A percentile compares a stretch with the other conserved stretches of the same genome.
Evolutionary conservation across 1,140 invertebrate genomes (phyloP).

Genomic region (Amphibalanus amphitrite): DNA sequence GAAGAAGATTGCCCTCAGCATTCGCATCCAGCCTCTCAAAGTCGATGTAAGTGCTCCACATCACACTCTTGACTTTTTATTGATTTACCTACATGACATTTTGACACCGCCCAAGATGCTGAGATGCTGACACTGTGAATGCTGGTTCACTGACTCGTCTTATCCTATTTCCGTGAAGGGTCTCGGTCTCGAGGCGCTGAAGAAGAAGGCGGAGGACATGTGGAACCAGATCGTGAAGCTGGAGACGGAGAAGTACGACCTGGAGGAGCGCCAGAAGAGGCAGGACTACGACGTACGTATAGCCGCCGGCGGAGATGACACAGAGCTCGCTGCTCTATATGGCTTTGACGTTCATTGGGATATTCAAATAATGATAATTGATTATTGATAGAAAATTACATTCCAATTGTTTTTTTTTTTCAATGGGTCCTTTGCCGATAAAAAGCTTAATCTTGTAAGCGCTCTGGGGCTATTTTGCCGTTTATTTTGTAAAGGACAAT

Average conservation of each 20-base stretch:
- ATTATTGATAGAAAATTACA: background rate
- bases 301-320: too few species aligned
- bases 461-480: too few species aligned
- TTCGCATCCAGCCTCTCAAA: slow-evolving; percentile 82
- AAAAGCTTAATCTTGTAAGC: too few species aligned
- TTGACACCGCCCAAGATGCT: too few species aligned
- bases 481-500: too few species aligned
- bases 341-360: background rate
- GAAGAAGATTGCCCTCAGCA: slow-evolving; percentile 90
- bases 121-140: too few species aligned
- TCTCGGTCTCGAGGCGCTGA: slow-evolving; percentile 52
- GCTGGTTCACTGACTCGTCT: too few species aligned
- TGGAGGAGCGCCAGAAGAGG: slow-evolving; percentile 96
- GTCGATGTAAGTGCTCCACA: slow-evolving; percentile 40
- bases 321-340: too few species aligned
- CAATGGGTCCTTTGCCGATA: too few species aligned
- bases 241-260: slow-evolving; percentile 98
- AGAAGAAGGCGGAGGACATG: slow-evolving; percentile 76
- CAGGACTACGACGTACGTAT: slow-evolving; percentile 95
- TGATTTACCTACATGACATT: too few species aligned
- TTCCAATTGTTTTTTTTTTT: slow-evolving; percentile 6
- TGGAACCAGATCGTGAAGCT: slow-evolving; percentile 90
- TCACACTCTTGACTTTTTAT: too few species aligned
- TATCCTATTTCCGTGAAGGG: slow-evolving; percentile 15
- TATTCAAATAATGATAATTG: background rate